Conservation (phyloP, 1,140 invertebrate species). For the Calephelis nemesis region DNA sequence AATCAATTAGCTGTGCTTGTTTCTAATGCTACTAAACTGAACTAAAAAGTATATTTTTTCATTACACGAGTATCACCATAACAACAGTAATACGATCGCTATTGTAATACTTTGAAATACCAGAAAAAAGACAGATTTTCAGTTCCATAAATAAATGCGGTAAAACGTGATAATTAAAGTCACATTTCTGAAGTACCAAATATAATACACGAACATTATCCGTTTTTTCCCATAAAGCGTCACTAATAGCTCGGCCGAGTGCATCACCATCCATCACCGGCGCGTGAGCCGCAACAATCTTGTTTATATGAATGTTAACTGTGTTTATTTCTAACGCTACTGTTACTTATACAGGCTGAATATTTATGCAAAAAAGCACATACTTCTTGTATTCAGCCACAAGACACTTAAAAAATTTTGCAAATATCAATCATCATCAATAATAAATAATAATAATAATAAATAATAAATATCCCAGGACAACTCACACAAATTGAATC, state of each 20-base stretch:
- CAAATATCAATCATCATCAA: no score
- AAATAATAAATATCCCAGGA: no score
- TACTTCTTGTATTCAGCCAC: background rate
- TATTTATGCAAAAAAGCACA: background rate
- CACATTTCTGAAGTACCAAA: conserved; percentile 33
- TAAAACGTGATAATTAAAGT: conserved; percentile 31
- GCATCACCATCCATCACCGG: conserved; percentile 57
- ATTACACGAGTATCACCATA: no score
- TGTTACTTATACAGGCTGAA: conserved; percentile 41
- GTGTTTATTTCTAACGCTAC: conserved; percentile 63
- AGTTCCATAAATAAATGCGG: conserved; percentile 14
- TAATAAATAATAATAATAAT: no score
- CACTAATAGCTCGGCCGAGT: conserved; percentile 50
- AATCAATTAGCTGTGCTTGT: no score
- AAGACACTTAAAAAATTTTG: no score
- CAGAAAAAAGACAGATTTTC: background rate
- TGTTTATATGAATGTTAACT: conserved; percentile 74
- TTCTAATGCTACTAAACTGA: no score
- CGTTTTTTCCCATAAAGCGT: conserved; percentile 53
- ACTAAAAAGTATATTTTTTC: no score
- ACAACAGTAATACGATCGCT: no score
- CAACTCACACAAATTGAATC: no score
- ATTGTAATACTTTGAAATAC: no score
- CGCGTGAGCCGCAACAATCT: conserved; percentile 57
- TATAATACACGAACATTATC: conserved; percentile 32